Evolutionary conservation across 2,888 invertebrate genomes (phyloP), one percentile per base, ranked within the genome.

Genomic region (Heteromurus nitidus): DNA sequence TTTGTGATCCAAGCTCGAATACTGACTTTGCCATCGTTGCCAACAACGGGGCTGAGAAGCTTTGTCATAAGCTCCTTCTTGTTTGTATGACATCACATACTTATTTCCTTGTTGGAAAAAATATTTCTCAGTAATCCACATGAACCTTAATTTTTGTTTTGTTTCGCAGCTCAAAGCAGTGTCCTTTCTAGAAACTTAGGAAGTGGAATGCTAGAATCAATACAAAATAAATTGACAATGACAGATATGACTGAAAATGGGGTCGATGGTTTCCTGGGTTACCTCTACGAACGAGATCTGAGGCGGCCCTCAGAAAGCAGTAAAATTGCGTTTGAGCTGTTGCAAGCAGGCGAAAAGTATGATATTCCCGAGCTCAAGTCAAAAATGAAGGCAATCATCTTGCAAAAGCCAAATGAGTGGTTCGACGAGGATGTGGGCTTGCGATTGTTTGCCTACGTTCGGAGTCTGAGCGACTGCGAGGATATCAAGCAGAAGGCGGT

Each of bases 201-300:
- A n/a, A 47, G 47, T n/a, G n/a, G n/a, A 13, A n/a, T 47, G 11
- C 7, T n/a, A 16, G 47, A 47, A 47, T 47, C 47, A 3, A 47
- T n/a, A 47, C 11, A 3, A 3, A 11, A n/a, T n/a, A 47, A 16
- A 47, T n/a, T 47, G 11, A n/a, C 11, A 47, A 47, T 47, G 47
- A n/a, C n/a, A n/a, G 47, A 47, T n/a, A 47, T 47, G 47, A 47
- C 47, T 47, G 47, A 47, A 47, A n/a, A 47, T 5, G 47, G 47
- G 3, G n/a, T 47, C 7, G n/a, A 47, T 13, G 47, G 16, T 13
- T 16, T 47, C n/a, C 47, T 47, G 3, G 3, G 3, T 5, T 47
- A 11, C n/a, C n/a, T 47, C 11, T 47, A 47, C n/a, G 3, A 11
- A n/a, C n/a, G 47, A n/a, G 47, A 47, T n/a, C 3, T 47, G n/a